A percentile compares a stretch with the other conserved stretches of the same genome.
These are phyloP conservation scores for Gymnoscopelus microlampas DNA, from an alignment of 2,797 vertebrate genomes.

Conservation along the genomic window DNA sequence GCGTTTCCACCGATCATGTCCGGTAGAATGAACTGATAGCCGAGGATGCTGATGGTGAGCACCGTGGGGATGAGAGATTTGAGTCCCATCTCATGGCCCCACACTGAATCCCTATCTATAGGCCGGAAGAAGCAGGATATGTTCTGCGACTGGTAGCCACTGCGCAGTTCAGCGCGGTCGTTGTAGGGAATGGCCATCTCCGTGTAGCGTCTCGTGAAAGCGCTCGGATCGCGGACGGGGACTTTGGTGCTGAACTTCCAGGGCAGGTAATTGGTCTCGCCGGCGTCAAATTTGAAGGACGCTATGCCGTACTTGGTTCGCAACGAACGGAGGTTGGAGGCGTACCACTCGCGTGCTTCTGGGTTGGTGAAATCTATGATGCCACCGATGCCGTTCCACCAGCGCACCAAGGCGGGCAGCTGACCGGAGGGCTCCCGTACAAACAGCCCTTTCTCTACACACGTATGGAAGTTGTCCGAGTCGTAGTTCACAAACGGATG, in stretches of 20 bases:
- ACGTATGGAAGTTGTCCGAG: constrained; percentile 84
- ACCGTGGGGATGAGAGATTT: constrained; percentile 96
- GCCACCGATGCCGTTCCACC: constrained; percentile 95
- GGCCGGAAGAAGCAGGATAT: constrained; percentile 97
- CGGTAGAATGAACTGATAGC: constrained; percentile 90
- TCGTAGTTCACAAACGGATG: constrained; percentile 92
- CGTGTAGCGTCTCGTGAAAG: constrained; percentile 91
- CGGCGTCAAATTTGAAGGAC: constrained; percentile 96
- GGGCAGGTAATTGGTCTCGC: constrained; percentile 93
- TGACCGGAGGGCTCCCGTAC: constrained; percentile 85
- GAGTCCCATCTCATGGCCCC: constrained; percentile 95
- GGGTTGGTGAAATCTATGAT: constrained; percentile 95
- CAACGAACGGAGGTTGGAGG: constrained; percentile 84
- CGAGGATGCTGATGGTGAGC: constrained; percentile 87
- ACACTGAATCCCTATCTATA: constrained; percentile 94
- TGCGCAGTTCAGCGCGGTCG: constrained; percentile 87
- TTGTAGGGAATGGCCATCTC: constrained; percentile 92
- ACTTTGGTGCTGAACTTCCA: constrained; percentile 88
- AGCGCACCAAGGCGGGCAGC: constrained; percentile 89
- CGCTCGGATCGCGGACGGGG: constrained; percentile 88
- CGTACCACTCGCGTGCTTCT: constrained; percentile 90
- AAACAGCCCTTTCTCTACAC: constrained; percentile 87
- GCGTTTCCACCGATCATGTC: constrained; percentile 95
- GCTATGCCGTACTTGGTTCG: constrained; percentile 87
- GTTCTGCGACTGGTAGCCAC: constrained; percentile 94